Conservation (phyloP, 1,140 invertebrate genomes). For the Lepidostoma basale region DNA sequence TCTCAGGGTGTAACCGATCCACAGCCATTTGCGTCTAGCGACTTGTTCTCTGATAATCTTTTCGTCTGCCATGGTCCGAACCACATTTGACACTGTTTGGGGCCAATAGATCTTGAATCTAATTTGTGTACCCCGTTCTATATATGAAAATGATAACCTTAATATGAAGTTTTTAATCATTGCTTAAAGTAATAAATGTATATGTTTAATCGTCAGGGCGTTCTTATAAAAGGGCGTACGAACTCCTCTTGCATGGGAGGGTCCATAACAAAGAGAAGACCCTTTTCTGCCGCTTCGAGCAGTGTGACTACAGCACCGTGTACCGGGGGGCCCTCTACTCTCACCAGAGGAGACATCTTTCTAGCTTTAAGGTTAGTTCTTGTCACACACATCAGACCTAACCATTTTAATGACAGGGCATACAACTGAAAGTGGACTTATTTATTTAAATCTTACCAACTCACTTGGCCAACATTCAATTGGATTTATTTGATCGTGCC, state of each 20-base stretch:
- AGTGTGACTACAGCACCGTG: conserved; percentile 42
- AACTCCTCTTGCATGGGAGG: conserved; percentile 39
- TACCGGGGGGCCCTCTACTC: conserved; percentile 39
- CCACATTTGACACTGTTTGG: no score
- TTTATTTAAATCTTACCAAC: no score
- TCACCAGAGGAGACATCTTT: conserved; percentile 42
- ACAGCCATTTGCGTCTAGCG: no score
- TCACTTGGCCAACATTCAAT: no score
- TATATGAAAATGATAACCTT: neutral
- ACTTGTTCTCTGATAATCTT: no score
- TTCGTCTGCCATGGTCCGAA: no score
- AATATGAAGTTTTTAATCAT: neutral
- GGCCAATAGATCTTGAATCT: no score
- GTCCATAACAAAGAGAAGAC: conserved; percentile 42
- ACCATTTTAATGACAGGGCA: neutral
- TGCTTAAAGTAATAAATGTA: neutral
- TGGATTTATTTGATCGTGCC: no score
- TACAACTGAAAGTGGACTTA: no score
- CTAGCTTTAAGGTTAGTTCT: conserved; percentile 36
- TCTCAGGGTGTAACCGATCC: no score
- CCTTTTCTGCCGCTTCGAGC: conserved; percentile 40
- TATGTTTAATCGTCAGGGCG: conserved; percentile 22
- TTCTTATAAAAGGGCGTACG: conserved; percentile 42
- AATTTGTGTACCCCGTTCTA: neutral
- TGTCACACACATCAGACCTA: neutral